Conservation (phyloP, 2,113 vertebrate species). For the Forbesichthys agassizii region DNA sequence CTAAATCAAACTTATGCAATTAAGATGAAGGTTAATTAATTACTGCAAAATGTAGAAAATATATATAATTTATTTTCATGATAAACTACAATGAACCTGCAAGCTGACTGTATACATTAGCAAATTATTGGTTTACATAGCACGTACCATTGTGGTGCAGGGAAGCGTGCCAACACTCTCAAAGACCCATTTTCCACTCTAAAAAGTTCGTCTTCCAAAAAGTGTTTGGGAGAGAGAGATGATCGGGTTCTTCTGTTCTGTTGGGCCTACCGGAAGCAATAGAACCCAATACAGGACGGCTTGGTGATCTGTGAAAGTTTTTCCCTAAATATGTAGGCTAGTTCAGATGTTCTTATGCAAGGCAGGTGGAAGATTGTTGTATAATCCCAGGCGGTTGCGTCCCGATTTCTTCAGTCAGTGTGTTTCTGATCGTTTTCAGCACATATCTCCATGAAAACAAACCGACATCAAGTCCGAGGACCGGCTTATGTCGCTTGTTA, state of each 20-base stretch:
- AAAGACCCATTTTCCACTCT: constrained; percentile 81
- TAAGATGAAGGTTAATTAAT: too few species aligned
- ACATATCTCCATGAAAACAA: constrained; percentile 51
- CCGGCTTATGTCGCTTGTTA: constrained; percentile 19
- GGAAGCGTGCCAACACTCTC: constrained; percentile 79
- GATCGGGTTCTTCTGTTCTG: constrained; percentile 64
- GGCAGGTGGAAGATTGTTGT: constrained; percentile 20
- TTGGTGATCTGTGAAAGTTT: constrained; percentile 65
- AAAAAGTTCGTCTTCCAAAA: constrained; percentile 74
- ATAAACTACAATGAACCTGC: constrained; percentile 38
- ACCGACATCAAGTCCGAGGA: constrained; percentile 10
- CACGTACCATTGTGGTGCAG: constrained; percentile 83
- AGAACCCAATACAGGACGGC: constrained; percentile 59
- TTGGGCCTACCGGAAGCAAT: constrained; percentile 75
- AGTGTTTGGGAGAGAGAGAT: constrained; percentile 58
- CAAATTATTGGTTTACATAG: constrained; percentile 78
- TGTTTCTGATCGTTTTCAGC: constrained; percentile 31
- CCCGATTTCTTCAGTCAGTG: constrained; percentile 47
- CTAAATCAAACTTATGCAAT: constrained; percentile 3
- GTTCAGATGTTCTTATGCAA: constrained; percentile 42
- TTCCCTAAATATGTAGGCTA: constrained; percentile 23
- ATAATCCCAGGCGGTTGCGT: constrained; percentile 58
- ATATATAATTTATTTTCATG: constrained; percentile 35
- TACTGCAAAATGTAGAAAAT: not conserved
- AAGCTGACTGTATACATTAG: constrained; percentile 66